phyloP scores from a whole-genome alignment of 2,113 vertebrate species.

The Oceanodroma tethys region DNA sequence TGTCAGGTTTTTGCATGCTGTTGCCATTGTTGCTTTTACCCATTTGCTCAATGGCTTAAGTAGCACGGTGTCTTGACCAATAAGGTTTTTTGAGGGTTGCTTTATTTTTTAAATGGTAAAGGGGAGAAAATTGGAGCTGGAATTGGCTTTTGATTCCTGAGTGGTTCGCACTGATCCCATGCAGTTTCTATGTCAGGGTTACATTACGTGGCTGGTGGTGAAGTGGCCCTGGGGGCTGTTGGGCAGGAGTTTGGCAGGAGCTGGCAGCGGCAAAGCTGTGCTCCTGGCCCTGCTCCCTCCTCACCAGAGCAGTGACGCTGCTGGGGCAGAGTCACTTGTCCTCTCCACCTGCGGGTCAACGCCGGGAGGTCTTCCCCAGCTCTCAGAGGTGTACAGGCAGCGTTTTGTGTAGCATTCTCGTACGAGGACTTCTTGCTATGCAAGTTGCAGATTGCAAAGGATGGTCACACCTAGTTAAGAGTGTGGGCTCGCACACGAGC shows the following conservation, averaged over 20 bases:
- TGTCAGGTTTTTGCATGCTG: neutral
- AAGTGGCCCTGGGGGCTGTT: neutral
- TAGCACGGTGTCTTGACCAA: neutral
- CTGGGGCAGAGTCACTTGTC: neutral
- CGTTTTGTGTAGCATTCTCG: rapidly evolving
- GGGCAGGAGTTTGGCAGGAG: neutral
- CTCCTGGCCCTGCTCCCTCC: neutral
- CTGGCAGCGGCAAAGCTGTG: neutral
- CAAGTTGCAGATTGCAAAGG: neutral
- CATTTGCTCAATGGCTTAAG: neutral
- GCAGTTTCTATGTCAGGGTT: neutral
- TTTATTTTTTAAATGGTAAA: neutral
- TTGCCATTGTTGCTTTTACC: neutral
- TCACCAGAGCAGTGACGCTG: neutral
- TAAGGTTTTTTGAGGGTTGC: neutral
- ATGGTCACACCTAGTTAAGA: neutral
- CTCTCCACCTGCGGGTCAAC: rapidly evolving
- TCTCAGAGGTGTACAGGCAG: neutral
- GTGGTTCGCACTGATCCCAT: neutral
- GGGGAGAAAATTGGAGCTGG: neutral
- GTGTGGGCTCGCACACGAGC: neutral
- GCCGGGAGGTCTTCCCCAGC: neutral
- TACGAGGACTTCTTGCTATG: neutral
- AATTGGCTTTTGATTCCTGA: neutral
- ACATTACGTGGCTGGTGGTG: rapidly evolving